Evolutionary conservation across 2,888 invertebrate genomes (phyloP), one percentile per base, ranked within the genome.

Genomic region (Cerastis leucographa): DNA sequence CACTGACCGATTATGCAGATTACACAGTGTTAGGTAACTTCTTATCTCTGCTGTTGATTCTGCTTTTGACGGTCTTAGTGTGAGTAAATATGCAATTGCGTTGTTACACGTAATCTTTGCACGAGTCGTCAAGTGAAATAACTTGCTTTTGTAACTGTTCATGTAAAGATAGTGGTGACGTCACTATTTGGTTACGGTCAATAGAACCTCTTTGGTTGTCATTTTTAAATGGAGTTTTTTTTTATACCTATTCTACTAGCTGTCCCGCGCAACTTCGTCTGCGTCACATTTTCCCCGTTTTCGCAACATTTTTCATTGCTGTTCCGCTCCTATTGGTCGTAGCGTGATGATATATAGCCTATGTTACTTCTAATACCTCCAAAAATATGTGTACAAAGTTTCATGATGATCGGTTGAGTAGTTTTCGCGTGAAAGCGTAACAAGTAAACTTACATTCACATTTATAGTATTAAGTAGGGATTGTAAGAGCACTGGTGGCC

Each of bases 1-100:
- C 87, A 85, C 49, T 88, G 89, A 88, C 89, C 89, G 89, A 89
- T 90, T 89, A 90, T 85, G 86, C 81, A 90, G 86, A 89, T 87
- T 82, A 80, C 83, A 71, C 51, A 83, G 77, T 72, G 85, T 91
- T 89, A 90, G 84, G 88, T 88, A 89, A 88, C 81, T 65, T 25
- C 64, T 85, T 88, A 88, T 88, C 85, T 77, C 4, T 59, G 68
- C 9, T 78, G 83, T 88, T 80, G 76, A 77, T 81, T 82, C 87
- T 80, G 77, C 81, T 76, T 83, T 86, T 80, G 77, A 76, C 82
- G 84, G 73, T 74, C 71, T 84, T 74, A 80, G 66, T 44, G 54
- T 69, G 64, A 75, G 89, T 86, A 85, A 89, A 87, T 76, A 88
- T 64, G 51, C 67, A 71, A 86, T 89, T 89, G 88, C 83, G 86